phyloP scores from a whole-genome alignment of 2,888 invertebrate species.

The Drosophila kambysellisi region DNA sequence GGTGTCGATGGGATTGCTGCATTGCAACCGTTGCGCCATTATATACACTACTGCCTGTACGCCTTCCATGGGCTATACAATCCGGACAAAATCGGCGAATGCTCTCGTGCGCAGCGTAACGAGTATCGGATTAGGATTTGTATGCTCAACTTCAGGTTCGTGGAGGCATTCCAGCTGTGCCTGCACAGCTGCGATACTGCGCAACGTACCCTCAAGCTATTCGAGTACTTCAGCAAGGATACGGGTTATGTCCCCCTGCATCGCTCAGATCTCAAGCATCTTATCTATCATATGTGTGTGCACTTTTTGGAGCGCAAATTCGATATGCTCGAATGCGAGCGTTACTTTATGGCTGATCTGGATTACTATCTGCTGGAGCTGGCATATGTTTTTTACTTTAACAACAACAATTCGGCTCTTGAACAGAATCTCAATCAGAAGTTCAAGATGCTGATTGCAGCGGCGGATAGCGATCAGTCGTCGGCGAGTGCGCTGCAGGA shows the following conservation, averaged over 20 bases:
- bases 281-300: constrained; percentile 84
- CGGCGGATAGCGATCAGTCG: constrained; percentile 66
- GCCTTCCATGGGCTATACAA: constrained; percentile 85
- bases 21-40: constrained; percentile 79
- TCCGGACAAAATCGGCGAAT: constrained; percentile 83
- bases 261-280: constrained; percentile 84
- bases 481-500: constrained; percentile 72
- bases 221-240: constrained; percentile 85
- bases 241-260: constrained; percentile 84
- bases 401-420: constrained; percentile 83
- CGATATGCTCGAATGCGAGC: constrained; percentile 83
- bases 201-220: constrained; percentile 83
- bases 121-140: constrained; percentile 84
- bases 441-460: constrained; percentile 81
- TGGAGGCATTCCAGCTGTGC: constrained; percentile 84
- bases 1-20: constrained; percentile 38
- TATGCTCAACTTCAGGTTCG: constrained; percentile 85
- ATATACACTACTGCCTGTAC: constrained; percentile 85
- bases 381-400: constrained; percentile 85
- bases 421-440: constrained; percentile 84
- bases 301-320: constrained; percentile 83
- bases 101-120: constrained; percentile 76
- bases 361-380: constrained; percentile 85
- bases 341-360: constrained; percentile 84
- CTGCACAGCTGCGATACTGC: constrained; percentile 80